Percentiles rank a stretch among this genome's conserved stretches.
These are phyloP conservation scores for Onthophagus sagittarius DNA, from an alignment of 2,888 invertebrate genomes.

Conservation along the genomic window DNA sequence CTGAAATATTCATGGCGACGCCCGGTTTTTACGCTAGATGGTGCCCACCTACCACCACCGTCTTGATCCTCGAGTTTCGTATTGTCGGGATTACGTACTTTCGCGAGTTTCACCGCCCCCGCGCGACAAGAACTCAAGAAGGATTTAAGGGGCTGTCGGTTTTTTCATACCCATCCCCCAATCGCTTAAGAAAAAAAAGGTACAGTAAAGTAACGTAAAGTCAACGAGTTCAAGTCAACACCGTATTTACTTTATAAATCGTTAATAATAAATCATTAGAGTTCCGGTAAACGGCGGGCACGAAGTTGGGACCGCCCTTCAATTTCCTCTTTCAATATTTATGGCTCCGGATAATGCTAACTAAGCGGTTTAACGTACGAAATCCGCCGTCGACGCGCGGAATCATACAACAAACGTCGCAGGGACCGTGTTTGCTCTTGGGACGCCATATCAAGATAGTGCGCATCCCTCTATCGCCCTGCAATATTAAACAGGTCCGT, in stretches of 20 bases:
- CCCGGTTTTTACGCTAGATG: conserved; percentile 7
- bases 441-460: neutral
- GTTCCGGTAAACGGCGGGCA: neutral
- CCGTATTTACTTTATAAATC: neutral
- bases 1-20: conserved; percentile 8
- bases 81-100: neutral
- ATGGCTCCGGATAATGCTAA: neutral
- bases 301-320: neutral
- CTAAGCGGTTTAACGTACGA: neutral
- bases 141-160: neutral
- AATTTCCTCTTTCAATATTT: neutral
- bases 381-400: neutral
- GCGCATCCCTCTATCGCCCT: neutral
- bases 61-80: neutral
- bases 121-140: neutral
- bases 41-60: neutral
- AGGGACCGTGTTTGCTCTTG: neutral
- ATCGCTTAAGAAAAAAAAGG: neutral
- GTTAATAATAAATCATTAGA: neutral
- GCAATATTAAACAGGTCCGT: neutral
- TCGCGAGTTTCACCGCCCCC: neutral
- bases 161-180: neutral
- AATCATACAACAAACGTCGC: neutral
- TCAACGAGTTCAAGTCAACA: no score
- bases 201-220: no score